Evolutionary conservation across 2,888 invertebrate genomes (phyloP), one percentile per base, ranked within the genome.

Genomic region (Brachyopa scutellaris): DNA sequence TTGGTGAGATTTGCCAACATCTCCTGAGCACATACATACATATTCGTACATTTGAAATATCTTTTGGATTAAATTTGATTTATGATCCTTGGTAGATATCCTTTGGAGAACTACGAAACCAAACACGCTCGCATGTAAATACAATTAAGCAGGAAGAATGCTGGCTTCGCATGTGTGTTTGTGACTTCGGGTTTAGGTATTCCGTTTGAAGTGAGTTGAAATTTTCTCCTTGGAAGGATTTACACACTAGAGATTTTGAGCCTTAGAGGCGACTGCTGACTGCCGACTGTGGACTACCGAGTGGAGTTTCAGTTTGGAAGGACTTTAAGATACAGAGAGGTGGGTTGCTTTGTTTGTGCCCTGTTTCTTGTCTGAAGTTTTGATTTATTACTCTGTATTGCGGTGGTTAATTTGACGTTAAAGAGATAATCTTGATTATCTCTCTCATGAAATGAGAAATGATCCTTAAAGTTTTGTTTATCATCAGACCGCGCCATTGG

Each of bases 31-130:
- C 70, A 70, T 49, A 70, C 49, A 70, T 77, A 77, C n/a, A n/a
- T n/a, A n/a, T n/a, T n/a, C n/a, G n/a, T n/a, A n/a, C n/a, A 82
- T 82, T 82, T 61, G 72, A 82, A 55, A 82, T 77, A 77, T 82
- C 64, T 70, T 72, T 74, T 40, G 61, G 77, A 61, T 82, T 77
- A 62, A 66, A 82, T 82, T 82, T 82, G 82, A 82, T 82, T 77
- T 82, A 82, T 82, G 64, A 77, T 80, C 67, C 62, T 62, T 64
- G 61, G 13, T 49, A 57, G 42, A 45, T 61, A 66, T 66, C 61
- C 61, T 73, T 67, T 47, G 29, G 73, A 57, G 53, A 53, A 57
- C 49, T 70, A 29, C 36, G 42, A 31, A 51, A 49, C 51, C 51
- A 55, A 73, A 59, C 29, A 51, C n/a, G n/a, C 57, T 64, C 62